Percentiles rank a stretch among this genome's conserved stretches.
phyloP scores from a whole-genome alignment of 2,888 invertebrate genomes.

The Drosophila nigricruria region DNA sequence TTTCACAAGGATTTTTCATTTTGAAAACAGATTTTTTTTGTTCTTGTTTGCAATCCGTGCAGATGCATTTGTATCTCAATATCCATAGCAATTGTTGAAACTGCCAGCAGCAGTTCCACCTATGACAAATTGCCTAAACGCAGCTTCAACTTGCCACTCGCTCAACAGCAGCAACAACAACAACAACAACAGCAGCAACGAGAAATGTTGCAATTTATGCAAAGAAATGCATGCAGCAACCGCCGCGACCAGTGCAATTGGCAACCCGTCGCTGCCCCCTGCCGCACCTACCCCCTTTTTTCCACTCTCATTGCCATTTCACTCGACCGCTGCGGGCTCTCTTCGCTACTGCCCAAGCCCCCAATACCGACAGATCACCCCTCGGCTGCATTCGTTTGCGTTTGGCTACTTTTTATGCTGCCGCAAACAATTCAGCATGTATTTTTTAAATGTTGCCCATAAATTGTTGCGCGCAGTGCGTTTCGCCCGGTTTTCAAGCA shows the following conservation, averaged over 20 bases:
- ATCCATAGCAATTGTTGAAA: slow-evolving; percentile 44
- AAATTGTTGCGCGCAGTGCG: slow-evolving; percentile 79
- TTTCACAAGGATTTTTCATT: background rate
- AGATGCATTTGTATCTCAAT: slow-evolving; percentile 59
- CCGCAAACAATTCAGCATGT: slow-evolving; percentile 77
- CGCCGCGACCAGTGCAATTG: slow-evolving; percentile 39
- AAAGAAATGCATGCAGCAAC: slow-evolving; percentile 70
- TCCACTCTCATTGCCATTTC: background rate
- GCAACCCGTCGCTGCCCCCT: slow-evolving; percentile 16
- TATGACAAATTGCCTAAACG: slow-evolving; percentile 76
- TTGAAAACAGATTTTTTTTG: background rate
- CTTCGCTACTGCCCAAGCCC: background rate
- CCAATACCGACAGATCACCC: slow-evolving; percentile 2
- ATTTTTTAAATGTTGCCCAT: slow-evolving; percentile 81
- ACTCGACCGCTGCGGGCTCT: slow-evolving; percentile 1
- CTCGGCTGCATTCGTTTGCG: slow-evolving; percentile 14
- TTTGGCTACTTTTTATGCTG: slow-evolving; percentile 75
- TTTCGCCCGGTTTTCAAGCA: slow-evolving; percentile 67
- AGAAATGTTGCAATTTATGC: slow-evolving; percentile 72
- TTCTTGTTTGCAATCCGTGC: slow-evolving; percentile 20
- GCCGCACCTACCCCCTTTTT: background rate
- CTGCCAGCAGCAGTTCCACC: slow-evolving; percentile 54
- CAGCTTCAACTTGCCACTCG: slow-evolving; percentile 61
- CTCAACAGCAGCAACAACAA: slow-evolving; percentile 20
- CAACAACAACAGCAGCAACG: slow-evolving; percentile 30